Conservation (phyloP, 1,140 invertebrate genomes). For the Battus philenor region DNA sequence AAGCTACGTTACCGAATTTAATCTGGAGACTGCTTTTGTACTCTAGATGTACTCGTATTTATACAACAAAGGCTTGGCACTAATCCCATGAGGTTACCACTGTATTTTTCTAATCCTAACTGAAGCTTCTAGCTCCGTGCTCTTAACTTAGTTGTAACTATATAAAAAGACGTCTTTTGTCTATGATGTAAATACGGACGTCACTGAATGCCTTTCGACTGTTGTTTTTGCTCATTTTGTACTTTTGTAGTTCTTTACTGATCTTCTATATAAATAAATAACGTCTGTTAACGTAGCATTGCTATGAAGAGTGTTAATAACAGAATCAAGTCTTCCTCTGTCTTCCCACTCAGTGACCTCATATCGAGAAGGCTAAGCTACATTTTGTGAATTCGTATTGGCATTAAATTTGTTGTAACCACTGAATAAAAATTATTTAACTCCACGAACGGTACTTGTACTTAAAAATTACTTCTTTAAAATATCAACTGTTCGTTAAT, state of each 20-base stretch:
- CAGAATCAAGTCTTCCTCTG: conserved; percentile 57
- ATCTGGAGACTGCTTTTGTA: conserved; percentile 75
- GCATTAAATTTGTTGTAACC: conserved; percentile 22
- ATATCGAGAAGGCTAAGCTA: conserved; percentile 4
- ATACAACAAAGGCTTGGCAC: conserved; percentile 65
- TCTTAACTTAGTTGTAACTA: conserved; percentile 35
- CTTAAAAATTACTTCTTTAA: no score
- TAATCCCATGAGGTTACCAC: conserved; percentile 59
- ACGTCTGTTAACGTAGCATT: conserved; percentile 22
- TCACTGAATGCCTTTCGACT: conserved; percentile 40
- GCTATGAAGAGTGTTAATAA: conserved; percentile 20
- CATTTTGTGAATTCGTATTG: conserved; percentile 30
- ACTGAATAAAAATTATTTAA: no score
- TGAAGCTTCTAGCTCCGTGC: conserved; percentile 48
- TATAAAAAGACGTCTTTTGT: conserved; percentile 19
- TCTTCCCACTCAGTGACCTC: conserved; percentile 42
- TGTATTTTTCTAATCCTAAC: conserved; percentile 69
- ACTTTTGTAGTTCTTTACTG: conserved; percentile 59
- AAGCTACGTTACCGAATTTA: conserved; percentile 75
- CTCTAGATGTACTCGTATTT: conserved; percentile 69
- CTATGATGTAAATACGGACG: conserved; percentile 42
- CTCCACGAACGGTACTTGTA: no score
- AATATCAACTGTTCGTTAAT: no score
- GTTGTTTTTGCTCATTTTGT: conserved; percentile 61
- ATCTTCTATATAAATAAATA: conserved; percentile 24